These are phyloP conservation scores for Pteria penguin DNA, from an alignment of 2,888 invertebrate species.

Conservation along the genomic window DNA sequence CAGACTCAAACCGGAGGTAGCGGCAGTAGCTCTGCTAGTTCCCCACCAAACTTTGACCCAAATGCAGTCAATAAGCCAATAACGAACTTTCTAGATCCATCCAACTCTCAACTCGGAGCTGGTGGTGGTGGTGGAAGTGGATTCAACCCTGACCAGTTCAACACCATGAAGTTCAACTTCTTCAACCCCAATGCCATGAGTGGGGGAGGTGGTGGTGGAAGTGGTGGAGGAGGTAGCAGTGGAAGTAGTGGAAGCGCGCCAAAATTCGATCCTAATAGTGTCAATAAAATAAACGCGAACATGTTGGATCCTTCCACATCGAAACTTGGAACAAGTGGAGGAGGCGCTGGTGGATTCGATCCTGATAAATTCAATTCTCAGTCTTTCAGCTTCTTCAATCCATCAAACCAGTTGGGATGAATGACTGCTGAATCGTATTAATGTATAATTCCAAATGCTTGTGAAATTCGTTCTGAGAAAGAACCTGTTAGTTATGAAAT, in stretches of 20 bases:
- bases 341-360: constrained; percentile 45
- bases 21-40: constrained; percentile 16
- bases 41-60: constrained; percentile 47
- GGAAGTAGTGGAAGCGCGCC: constrained; percentile 24
- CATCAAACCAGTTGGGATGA: constrained; percentile 20
- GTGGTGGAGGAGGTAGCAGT: constrained; percentile 28
- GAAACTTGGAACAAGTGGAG: constrained; percentile 46
- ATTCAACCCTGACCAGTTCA: constrained; percentile 51
- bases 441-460: too few relatives aligned
- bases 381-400: constrained; percentile 52
- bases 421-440: too few relatives aligned
- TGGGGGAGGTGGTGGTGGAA: constrained; percentile 25
- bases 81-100: constrained; percentile 48
- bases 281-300: constrained; percentile 45
- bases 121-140: constrained; percentile 45
- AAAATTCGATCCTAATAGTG: constrained; percentile 47
- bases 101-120: constrained; percentile 42
- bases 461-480: too few relatives aligned
- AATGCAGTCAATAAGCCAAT: constrained; percentile 46
- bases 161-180: constrained; percentile 49
- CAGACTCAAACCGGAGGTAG: not conserved
- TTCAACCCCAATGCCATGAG: constrained; percentile 46
- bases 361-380: constrained; percentile 51
- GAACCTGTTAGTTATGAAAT: too few relatives aligned
- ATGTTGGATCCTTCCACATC: constrained; percentile 48